Conservation (phyloP, 2,797 vertebrate genomes). For the Euphonia xanthogaster region DNA sequence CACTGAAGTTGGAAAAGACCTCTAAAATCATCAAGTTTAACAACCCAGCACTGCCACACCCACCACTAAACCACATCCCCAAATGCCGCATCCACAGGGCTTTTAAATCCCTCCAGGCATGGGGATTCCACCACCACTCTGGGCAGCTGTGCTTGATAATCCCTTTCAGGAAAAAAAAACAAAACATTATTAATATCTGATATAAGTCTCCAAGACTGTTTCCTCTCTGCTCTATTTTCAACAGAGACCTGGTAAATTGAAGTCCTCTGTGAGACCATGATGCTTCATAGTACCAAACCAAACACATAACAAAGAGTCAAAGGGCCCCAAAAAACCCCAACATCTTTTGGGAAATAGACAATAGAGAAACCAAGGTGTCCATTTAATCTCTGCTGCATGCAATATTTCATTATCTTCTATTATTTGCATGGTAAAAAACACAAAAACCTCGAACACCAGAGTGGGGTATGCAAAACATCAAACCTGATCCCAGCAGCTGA, state of each 20-base stretch:
- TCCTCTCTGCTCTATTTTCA: neutral
- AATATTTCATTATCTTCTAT: neutral
- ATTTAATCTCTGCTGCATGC: neutral
- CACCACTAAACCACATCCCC: neutral
- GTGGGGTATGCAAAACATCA: neutral
- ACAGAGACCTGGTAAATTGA: rapidly evolving
- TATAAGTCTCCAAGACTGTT: neutral
- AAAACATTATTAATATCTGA: no score
- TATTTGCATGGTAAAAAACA: neutral
- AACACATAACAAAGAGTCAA: neutral
- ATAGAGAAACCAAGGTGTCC: neutral
- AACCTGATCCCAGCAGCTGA: neutral
- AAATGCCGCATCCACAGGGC: no score
- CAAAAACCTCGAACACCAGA: neutral
- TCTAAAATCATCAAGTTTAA: neutral
- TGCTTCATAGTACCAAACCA: neutral
- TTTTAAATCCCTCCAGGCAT: neutral
- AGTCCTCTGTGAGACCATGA: neutral
- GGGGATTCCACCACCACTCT: neutral
- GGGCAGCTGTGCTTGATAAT: neutral
- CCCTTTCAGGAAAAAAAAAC: neutral
- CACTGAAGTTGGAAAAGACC: neutral
- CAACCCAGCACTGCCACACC: neutral
- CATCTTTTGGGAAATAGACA: neutral
- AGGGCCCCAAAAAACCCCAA: neutral